Evolutionary conservation across 1,140 invertebrate genomes (phyloP).

Genomic region (Goniozus legneri): DNA sequence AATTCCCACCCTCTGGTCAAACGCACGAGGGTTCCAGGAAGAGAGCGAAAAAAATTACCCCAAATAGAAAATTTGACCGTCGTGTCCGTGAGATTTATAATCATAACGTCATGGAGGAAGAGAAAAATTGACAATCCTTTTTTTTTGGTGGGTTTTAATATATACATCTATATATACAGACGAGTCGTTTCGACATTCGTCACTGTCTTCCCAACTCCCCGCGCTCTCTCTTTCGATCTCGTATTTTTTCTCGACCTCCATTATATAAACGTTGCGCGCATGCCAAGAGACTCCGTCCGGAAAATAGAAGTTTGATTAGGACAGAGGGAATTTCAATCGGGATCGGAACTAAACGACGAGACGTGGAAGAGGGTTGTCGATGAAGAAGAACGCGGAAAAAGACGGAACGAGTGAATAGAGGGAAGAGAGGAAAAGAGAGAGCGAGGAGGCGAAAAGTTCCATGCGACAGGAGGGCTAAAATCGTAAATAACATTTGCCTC

Average conservation of each 20-base stretch:
- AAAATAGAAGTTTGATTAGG: constrained; percentile 41
- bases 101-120: no score
- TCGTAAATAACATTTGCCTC: background rate
- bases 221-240: constrained; percentile 6
- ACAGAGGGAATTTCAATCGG: constrained; percentile 38
- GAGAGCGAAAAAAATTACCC: no score
- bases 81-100: no score
- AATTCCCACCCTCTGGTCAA: no score
- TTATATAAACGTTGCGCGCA: constrained; percentile 29
- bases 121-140: no score
- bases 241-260: constrained; percentile 14
- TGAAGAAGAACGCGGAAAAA: background rate
- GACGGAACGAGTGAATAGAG: background rate
- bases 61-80: no score
- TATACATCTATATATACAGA: no score
- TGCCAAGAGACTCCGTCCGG: constrained; percentile 22
- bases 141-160: no score
- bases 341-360: constrained; percentile 14
- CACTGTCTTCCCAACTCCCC: constrained; percentile 15
- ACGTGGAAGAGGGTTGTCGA: background rate
- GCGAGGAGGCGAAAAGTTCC: background rate
- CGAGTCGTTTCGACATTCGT: constrained; percentile 10
- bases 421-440: background rate
- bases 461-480: background rate
- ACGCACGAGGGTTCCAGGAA: no score